Evolutionary conservation across 2,797 vertebrate genomes (phyloP).

Genomic region (Protosalanx chinensis): DNA sequence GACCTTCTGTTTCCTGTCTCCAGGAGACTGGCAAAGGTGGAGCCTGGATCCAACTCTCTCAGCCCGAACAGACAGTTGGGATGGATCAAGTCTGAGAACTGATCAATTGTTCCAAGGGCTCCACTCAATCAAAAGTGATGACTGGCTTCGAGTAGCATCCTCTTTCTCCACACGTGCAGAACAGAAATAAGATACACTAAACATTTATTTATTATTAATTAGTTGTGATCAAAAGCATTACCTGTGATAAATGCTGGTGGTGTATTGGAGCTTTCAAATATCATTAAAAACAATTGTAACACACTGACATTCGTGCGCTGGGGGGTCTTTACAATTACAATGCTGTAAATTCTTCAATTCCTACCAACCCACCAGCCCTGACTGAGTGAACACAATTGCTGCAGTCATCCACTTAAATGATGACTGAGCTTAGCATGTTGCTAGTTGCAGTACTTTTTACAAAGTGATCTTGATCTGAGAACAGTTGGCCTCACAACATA

Average conservation of each 20-base stretch:
- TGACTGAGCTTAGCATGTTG: not conserved
- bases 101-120: constrained; percentile 40
- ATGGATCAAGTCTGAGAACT: constrained; percentile 34
- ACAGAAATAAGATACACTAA: not conserved
- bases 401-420: not conserved
- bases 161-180: not conserved
- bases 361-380: not conserved
- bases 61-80: constrained; percentile 15
- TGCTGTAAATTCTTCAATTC: not conserved
- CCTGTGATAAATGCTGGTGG: not conserved
- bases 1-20: constrained; percentile 52
- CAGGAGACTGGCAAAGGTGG: constrained; percentile 38
- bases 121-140: constrained; percentile 19
- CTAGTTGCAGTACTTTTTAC: too few species aligned
- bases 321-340: not conserved
- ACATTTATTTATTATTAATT: not conserved
- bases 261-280: not conserved
- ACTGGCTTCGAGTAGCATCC: not conserved
- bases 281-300: not conserved
- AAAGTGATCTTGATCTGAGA: too few species aligned
- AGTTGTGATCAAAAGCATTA: not conserved
- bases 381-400: not conserved
- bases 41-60: constrained; percentile 33
- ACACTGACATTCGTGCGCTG: not conserved
- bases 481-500: too few species aligned